Conservation (phyloP, 2,888 invertebrate species). For the Drosophila peninsularis region DNA sequence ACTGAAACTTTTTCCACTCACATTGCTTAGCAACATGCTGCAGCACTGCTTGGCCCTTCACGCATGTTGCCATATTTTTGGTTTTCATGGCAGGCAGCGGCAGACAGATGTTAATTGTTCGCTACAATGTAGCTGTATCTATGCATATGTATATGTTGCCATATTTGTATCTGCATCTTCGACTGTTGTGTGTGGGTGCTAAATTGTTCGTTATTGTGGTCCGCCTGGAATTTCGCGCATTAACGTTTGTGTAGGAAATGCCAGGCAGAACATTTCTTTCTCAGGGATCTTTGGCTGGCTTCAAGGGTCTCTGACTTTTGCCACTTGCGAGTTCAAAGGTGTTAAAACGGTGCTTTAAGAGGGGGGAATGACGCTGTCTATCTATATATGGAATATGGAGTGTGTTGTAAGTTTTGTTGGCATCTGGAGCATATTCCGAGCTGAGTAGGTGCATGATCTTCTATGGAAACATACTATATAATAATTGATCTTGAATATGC, state of each 20-base stretch:
- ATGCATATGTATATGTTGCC: conserved; percentile 14
- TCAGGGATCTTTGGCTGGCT: conserved; percentile 21
- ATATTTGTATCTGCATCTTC: conserved; percentile 9
- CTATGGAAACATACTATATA: too few species aligned
- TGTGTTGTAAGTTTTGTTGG: not conserved
- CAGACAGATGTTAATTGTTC: conserved; percentile 52
- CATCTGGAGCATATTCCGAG: too few species aligned
- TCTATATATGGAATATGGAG: not conserved
- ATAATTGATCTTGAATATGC: too few species aligned
- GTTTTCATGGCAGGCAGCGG: conserved; percentile 32
- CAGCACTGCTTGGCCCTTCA: not conserved
- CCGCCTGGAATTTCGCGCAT: conserved; percentile 70
- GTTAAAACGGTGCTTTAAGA: conserved; percentile 33
- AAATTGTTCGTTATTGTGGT: conserved; percentile 39
- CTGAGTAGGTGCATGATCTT: too few species aligned
- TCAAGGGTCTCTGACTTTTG: conserved; percentile 48
- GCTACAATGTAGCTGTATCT: conserved; percentile 41
- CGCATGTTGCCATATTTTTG: conserved; percentile 14
- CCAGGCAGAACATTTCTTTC: conserved; percentile 43
- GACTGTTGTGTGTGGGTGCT: conserved; percentile 57
- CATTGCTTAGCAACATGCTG: not conserved
- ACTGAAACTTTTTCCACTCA: not conserved
- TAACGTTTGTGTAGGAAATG: conserved; percentile 63
- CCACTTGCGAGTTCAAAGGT: conserved; percentile 36
- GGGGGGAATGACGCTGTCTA: not conserved